These are phyloP conservation scores for Rallus crepitans DNA, from an alignment of 2,797 vertebrate species.

Conservation along the genomic window DNA sequence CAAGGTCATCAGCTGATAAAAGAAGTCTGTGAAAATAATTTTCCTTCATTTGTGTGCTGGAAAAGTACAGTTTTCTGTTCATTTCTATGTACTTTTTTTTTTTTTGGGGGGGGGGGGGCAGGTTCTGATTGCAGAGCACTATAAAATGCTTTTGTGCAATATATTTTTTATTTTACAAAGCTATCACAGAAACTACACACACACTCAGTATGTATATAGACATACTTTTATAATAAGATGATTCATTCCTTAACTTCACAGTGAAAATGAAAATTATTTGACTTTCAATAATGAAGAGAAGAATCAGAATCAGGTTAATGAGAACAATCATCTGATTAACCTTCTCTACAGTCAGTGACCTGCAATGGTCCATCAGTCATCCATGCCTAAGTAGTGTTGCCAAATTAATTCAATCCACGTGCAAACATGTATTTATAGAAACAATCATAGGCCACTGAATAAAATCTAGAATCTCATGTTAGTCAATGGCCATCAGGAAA, in stretches of 20 bases:
- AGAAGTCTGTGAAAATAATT: background rate
- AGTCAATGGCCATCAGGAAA: background rate
- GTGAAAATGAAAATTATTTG: constrained; percentile 11
- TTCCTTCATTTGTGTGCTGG: background rate
- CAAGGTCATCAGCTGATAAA: background rate
- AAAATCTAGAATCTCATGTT: background rate
- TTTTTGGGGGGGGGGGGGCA: too few species aligned
- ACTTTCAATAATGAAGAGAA: background rate
- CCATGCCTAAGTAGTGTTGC: background rate
- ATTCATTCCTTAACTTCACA: background rate
- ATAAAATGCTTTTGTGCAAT: background rate
- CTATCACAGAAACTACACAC: background rate
- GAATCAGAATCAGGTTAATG: constrained; percentile 21
- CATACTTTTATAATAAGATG: background rate
- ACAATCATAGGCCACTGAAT: background rate
- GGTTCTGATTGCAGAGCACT: background rate
- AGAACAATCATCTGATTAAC: constrained; percentile 45
- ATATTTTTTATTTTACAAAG: background rate
- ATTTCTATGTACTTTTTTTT: background rate
- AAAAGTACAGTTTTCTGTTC: background rate
- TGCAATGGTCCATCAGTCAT: constrained; percentile 14
- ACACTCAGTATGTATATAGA: background rate
- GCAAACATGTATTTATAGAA: constrained; percentile 1
- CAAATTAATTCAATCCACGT: background rate
- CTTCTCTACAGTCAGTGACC: background rate